These are phyloP conservation scores for Poeciliopsis turrubarensis DNA, from an alignment of 2,113 vertebrate genomes.

Conservation along the genomic window DNA sequence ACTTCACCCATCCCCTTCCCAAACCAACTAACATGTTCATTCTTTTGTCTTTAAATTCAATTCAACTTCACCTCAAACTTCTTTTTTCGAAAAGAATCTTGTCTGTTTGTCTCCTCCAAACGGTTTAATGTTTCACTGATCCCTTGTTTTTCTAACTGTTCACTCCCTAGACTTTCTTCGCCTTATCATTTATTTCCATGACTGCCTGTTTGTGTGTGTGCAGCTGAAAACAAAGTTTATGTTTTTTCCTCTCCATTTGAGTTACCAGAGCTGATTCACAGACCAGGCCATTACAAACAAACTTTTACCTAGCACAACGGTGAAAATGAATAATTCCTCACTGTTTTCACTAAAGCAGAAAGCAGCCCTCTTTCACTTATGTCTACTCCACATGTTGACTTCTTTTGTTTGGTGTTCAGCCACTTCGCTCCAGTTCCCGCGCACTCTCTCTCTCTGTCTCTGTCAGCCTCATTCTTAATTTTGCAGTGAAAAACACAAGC, in stretches of 20 bases:
- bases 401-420: constrained; percentile 55
- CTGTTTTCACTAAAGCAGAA: constrained; percentile 6
- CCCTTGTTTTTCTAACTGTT: neutral
- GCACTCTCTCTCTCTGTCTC: constrained; percentile 14
- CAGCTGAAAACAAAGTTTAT: constrained; percentile 38
- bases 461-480: constrained; percentile 79
- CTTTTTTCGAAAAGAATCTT: neutral
- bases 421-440: constrained; percentile 20
- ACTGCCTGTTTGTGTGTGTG: neutral
- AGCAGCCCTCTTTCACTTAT: constrained; percentile 27
- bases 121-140: constrained; percentile 32
- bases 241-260: constrained; percentile 34
- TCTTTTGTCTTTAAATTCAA: too few relatives aligned
- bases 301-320: neutral
- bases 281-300: constrained; percentile 9
- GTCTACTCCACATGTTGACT: constrained; percentile 50
- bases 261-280: constrained; percentile 30
- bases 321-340: constrained; percentile 8
- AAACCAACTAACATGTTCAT: too few relatives aligned
- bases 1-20: too few relatives aligned
- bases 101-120: neutral
- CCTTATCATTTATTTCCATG: neutral
- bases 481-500: constrained; percentile 88
- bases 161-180: constrained; percentile 15
- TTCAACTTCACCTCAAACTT: neutral